Base-by-base conservation (phyloP, 2,797 vertebrate genomes). In the Stomatorhinus walkeri region DNA sequence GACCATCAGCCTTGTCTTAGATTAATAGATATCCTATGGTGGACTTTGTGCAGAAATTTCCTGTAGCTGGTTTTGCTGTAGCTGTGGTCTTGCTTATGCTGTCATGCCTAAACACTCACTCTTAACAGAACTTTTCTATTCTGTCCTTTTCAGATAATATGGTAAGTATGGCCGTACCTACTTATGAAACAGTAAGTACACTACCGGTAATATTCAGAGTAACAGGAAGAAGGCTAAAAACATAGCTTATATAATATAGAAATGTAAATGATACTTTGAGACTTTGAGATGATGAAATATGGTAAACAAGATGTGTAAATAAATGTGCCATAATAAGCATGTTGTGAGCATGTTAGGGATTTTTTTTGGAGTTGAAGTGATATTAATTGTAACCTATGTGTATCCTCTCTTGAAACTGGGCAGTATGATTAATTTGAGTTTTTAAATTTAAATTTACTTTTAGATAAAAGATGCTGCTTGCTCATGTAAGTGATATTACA, bases 381-480 rank as follows among this genome's bases (percentile, higher is more conserved):
- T n/a, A 19, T 89, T 46, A 32, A 68, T 10, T 79, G 32, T 43
- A 52, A 49, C 59, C 22, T 46, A 22, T 51, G 52, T 46, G 46
- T 32, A 72, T 76, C 86, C 22, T 14, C 36, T 51, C 51, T 48
- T 72, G 48, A 48, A 87, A 87, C 43, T n/a, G 14, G 6, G 49
- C 14, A 72, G 28, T 36, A 51, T 86, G 46, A 52, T n/a, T 16
- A 56, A 56, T 56, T 56, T 56, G 19, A 56, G 52, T 6, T 56
- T 19, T 54, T 19, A 4, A 19, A 54, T 54, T 54, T 54, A 19
- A 12, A 51, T 51, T 48, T 51, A 48, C 91, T 94, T 94, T 94
- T 92, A 89, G 88, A 92, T 24, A 24, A 49, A 92, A 94, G 94
- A 90, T 93, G 93, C 93, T 92, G 90, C 93, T 93, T 92, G 92